A percentile compares a stretch with the other conserved stretches of the same genome.
phyloP scores from a whole-genome alignment of 2,113 vertebrate genomes.

The Elephas maximus region DNA sequence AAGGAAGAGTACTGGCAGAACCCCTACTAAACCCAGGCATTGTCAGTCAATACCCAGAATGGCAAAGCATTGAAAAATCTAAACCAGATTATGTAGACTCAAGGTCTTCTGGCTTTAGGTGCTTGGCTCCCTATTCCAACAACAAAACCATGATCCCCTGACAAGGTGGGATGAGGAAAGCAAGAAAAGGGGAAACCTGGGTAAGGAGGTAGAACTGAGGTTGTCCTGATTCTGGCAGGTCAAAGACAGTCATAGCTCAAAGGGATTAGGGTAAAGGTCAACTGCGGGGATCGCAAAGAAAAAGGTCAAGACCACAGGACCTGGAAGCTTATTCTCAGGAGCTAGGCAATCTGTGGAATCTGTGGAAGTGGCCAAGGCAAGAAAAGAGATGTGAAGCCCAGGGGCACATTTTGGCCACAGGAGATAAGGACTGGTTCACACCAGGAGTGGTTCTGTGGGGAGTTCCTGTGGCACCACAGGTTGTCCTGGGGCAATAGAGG shows the following conservation, averaged over 20 bases:
- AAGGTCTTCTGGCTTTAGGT: neutral
- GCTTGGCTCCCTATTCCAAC: neutral
- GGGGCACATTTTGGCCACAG: neutral
- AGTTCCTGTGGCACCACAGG: fast-evolving
- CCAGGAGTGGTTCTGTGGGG: neutral
- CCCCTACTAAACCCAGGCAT: neutral
- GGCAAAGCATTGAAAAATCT: neutral
- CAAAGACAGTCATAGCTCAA: neutral
- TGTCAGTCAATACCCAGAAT: neutral
- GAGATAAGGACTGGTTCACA: neutral
- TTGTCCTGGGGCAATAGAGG: neutral
- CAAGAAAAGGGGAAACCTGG: neutral
- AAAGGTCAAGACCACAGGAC: neutral
- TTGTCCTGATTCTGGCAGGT: neutral
- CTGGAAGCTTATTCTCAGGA: neutral
- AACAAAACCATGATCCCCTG: neutral
- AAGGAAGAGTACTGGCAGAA: neutral
- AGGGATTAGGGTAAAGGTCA: neutral
- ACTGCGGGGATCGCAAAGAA: neutral
- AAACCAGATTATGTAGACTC: neutral
- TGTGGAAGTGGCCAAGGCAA: neutral
- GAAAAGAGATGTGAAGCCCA: neutral
- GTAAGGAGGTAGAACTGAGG: neutral
- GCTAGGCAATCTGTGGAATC: neutral
- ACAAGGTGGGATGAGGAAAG: neutral